These are phyloP conservation scores for Globodera rostochiensis DNA, from an alignment of 1,140 invertebrate genomes.

Conservation along the genomic window DNA sequence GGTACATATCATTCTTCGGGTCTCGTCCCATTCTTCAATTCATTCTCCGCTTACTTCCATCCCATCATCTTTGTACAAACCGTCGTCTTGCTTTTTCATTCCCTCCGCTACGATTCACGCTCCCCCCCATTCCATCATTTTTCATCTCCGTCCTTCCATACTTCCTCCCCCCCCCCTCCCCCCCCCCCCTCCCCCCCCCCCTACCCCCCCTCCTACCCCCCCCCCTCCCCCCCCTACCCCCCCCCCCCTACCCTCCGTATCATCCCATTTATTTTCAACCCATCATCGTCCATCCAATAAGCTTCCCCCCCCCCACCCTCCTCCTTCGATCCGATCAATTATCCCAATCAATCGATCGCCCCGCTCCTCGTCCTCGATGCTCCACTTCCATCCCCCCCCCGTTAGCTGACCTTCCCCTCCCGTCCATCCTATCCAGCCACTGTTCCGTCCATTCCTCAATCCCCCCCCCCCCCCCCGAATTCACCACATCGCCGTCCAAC, in stretches of 20 bases:
- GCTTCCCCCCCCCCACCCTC: neutral
- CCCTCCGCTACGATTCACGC: neutral
- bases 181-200: neutral
- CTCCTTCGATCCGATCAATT: neutral
- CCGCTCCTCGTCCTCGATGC: neutral
- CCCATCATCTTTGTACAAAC: neutral
- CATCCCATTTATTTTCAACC: neutral
- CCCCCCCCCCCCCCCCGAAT: neutral
- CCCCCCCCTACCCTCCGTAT: neutral
- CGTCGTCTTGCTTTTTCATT: neutral
- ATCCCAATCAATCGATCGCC: constrained; percentile 18
- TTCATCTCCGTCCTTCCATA: neutral
- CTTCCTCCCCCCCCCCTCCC: neutral
- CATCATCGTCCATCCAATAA: constrained; percentile 1
- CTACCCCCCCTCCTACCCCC: neutral
- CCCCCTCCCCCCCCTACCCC: neutral
- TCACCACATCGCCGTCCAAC: neutral
- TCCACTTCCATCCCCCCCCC: neutral
- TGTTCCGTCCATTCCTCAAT: neutral
- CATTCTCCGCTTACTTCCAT: neutral
- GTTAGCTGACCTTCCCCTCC: neutral
- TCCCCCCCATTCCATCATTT: neutral
- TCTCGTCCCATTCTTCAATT: neutral
- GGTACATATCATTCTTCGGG: neutral
- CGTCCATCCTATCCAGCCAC: no score